Conservation (phyloP, 2,797 vertebrate genomes). For the Danio kyathit region DNA sequence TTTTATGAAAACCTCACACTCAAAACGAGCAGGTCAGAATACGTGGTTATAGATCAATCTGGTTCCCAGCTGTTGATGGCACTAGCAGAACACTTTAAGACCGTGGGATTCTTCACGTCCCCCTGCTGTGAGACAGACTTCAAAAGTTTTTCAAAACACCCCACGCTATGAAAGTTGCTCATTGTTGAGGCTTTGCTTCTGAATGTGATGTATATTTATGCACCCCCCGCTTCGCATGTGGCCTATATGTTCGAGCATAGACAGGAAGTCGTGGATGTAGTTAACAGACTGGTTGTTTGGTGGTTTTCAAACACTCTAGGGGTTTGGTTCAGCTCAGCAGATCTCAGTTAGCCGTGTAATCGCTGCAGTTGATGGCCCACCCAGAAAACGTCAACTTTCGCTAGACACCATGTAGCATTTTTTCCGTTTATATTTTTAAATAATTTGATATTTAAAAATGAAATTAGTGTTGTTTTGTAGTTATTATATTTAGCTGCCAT, state of each 20-base stretch:
- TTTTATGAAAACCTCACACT: conserved; percentile 7
- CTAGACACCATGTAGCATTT: neutral
- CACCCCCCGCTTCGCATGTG: neutral
- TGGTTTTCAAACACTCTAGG: conserved; percentile 4
- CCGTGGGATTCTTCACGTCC: conserved; percentile 18
- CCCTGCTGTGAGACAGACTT: conserved; percentile 31
- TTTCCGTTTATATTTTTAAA: neutral
- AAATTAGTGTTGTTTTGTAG: too few relatives aligned
- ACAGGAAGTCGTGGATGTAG: conserved; percentile 10
- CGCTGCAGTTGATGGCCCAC: conserved; percentile 1
- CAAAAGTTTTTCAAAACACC: conserved; percentile 20
- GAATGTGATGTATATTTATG: conserved; percentile 8
- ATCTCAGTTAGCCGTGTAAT: conserved; percentile 24
- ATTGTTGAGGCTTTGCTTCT: neutral
- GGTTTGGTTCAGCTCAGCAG: neutral
- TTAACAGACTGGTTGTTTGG: conserved; percentile 30
- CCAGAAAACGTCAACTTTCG: neutral
- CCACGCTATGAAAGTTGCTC: conserved; percentile 5
- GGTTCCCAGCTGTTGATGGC: conserved; percentile 42
- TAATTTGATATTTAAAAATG: too few relatives aligned
- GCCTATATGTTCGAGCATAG: neutral
- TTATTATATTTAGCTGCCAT: too few relatives aligned
- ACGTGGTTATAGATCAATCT: conserved; percentile 22
- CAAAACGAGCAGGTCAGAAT: conserved; percentile 18
- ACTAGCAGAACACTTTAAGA: conserved; percentile 22